Evolutionary conservation across 2,113 vertebrate genomes (phyloP).

Genomic region (Pheucticus melanocephalus): DNA sequence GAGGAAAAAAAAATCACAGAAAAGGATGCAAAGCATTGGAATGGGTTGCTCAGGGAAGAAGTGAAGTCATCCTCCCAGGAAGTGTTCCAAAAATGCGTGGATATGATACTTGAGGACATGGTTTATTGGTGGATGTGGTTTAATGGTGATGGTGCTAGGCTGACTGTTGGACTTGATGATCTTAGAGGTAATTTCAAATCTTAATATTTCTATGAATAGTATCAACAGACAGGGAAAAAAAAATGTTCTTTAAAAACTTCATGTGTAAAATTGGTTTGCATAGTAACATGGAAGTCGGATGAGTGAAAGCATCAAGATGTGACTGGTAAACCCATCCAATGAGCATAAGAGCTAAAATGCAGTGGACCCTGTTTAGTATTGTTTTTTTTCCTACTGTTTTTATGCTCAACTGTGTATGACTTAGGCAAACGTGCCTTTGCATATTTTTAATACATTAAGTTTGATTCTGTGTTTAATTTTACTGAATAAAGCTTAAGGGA

Average conservation of each 20-base stretch:
- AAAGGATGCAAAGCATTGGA: not conserved
- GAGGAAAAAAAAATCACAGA: not conserved
- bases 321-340: not conserved
- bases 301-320: not conserved
- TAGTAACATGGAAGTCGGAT: not conserved
- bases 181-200: not conserved
- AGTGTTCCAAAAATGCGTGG: not conserved
- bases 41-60: not conserved
- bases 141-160: not conserved
- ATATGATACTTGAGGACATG: not conserved
- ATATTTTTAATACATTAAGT: not conserved
- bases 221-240: not conserved
- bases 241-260: not conserved
- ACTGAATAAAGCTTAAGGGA: not conserved
- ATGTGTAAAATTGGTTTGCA: not conserved
- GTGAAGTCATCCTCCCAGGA: not conserved
- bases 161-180: not conserved
- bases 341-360: not conserved
- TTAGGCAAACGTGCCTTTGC: not conserved
- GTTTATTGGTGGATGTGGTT: not conserved
- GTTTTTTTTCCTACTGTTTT: not conserved
- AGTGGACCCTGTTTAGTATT: not conserved
- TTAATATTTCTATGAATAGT: not conserved
- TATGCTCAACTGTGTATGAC: not conserved
- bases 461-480: conserved; percentile 8